phyloP scores from a whole-genome alignment of 2,113 vertebrate species.

The Acrocephalus kingi region DNA sequence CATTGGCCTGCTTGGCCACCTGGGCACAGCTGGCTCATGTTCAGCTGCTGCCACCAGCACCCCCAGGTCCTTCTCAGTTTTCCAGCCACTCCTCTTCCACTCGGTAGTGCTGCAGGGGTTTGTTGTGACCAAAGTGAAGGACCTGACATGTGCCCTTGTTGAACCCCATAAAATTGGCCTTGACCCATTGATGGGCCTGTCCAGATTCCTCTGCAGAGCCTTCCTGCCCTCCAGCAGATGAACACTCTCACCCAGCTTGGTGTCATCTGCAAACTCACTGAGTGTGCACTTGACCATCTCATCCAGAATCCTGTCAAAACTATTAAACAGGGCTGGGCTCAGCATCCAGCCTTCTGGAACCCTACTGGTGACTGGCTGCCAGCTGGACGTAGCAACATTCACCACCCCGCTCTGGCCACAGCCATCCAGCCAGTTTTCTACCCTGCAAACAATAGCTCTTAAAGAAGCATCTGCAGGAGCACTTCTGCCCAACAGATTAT shows the following conservation, averaged over 20 bases:
- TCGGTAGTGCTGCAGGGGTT: rapidly evolving
- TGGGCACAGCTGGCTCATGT: not conserved
- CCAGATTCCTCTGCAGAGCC: not conserved
- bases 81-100: rapidly evolving
- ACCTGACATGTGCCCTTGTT: rapidly evolving
- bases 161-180: not conserved
- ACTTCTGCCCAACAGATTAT: not conserved
- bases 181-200: not conserved
- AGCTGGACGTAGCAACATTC: not conserved
- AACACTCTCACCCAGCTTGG: not conserved
- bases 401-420: rapidly evolving
- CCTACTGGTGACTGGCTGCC: rapidly evolving
- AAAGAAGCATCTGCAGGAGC: not conserved
- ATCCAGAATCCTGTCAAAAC: not conserved
- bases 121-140: not conserved
- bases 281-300: not conserved
- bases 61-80: not conserved
- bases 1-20: not conserved
- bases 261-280: not conserved
- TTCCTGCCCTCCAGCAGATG: not conserved
- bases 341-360: rapidly evolving
- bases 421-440: not conserved
- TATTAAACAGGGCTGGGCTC: not conserved
- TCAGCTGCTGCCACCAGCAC: rapidly evolving
- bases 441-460: not conserved